phyloP scores from a whole-genome alignment of 2,888 invertebrate genomes.

The Acanthosepion esculentum region DNA sequence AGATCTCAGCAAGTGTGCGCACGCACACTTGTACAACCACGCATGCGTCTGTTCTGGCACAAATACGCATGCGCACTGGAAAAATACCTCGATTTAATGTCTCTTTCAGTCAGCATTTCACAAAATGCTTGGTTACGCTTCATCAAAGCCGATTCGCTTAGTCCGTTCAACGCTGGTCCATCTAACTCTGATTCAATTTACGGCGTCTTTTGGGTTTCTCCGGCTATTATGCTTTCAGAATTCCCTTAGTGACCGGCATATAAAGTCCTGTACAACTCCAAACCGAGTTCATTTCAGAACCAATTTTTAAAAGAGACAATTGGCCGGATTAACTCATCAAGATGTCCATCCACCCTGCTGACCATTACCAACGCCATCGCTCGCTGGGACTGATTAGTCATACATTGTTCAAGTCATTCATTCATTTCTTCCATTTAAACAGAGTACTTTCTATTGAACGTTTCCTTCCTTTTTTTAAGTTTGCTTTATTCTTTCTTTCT shows the following conservation, averaged over 20 bases:
- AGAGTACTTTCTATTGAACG: no score
- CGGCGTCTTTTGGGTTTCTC: neutral
- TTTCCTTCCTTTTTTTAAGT: no score
- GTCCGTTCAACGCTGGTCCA: neutral
- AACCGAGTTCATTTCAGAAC: neutral
- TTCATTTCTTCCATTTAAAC: no score
- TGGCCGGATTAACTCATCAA: neutral
- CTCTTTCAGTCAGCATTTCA: neutral
- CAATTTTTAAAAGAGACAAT: neutral
- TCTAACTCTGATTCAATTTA: neutral
- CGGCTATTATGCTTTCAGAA: neutral
- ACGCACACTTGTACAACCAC: no score
- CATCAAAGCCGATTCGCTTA: neutral
- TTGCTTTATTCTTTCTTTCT: no score
- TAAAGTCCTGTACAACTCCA: neutral
- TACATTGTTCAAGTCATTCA: no score
- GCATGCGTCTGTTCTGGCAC: no score
- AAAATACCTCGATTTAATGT: neutral
- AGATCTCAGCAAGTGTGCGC: no score
- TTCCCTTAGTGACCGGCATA: neutral
- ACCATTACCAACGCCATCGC: no score
- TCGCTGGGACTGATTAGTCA: no score
- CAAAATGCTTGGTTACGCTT: constrained; percentile 4
- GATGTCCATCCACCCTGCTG: neutral
- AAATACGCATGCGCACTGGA: no score